Evolutionary conservation across 2,888 invertebrate genomes (phyloP), one percentile per base, ranked within the genome.

Genomic region (Calliscelio sp.): DNA sequence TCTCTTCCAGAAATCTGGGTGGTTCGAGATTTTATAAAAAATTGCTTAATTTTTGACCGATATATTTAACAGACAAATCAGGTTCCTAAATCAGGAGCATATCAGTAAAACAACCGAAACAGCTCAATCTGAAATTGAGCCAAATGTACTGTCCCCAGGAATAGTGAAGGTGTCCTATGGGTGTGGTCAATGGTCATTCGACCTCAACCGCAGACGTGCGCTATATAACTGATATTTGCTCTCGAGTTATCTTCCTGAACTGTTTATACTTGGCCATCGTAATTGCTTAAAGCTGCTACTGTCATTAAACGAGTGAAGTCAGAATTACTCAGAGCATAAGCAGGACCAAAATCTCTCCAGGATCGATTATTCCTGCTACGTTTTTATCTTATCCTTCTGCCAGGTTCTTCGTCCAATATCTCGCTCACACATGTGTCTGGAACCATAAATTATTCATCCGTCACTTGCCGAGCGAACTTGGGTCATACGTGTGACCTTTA

Each of bases 401-500:
- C n/a, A n/a, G n/a, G n/a, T 41, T 10, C 68, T 66, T n/a, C 16
- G 11, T 55, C 55, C 46, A 49, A 65, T 70, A 70, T 35, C n/a
- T 55, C 28, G 28, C 41, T 14, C 44, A 25, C 16, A 55, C 51
- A 20, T 55, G 73, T 61, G 61, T 51, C 51, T n/a, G 38, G 25
- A 65, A 22, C 53, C 8, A 74, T 74, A 74, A 74, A 74, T 74
- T 63, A 75, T 66, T 65, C 57, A 75, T 57, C 66, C 55, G 46
- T 66, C 75, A 57, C 57, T 66, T 57, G 41, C 46, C 53, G 44
- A 20, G 55, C 55, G 55, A 73, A 51, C 25, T 49, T 25, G 20
- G 75, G 75, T 75, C 66, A 57, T 57, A 75, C 57, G 55, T 51
- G 46, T 66, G 65, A 75, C 65, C 75, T 75, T 61, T 75, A 41